Evolutionary conservation across 30 jellyfish, hydroid and myxozoan species (phyloP).

Genomic region (Cassiopea xamachana): DNA sequence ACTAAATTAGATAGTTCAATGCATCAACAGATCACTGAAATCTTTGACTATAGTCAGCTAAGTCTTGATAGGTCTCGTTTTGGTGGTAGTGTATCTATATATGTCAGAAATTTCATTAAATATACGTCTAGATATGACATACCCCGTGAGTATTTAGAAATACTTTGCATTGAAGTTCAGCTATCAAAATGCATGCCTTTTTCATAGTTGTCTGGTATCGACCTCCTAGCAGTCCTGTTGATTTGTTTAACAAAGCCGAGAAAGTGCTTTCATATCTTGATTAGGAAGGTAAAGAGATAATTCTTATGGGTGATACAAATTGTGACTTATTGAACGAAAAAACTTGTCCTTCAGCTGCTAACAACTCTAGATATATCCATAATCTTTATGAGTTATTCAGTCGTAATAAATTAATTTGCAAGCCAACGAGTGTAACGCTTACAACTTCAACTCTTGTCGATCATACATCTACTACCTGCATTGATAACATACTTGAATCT

Average conservation of each 20-base stretch:
- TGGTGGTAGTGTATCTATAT: background rate
- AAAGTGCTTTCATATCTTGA: background rate
- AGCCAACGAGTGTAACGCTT: background rate
- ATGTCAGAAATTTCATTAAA: background rate
- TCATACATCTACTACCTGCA: constrained; percentile 4
- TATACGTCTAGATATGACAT: background rate
- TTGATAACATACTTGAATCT: background rate
- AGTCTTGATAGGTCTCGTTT: background rate
- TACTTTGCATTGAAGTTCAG: background rate
- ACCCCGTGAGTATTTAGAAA: background rate
- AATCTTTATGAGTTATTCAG: constrained; percentile 30
- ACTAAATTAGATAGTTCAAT: background rate
- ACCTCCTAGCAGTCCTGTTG: background rate
- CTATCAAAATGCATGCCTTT: background rate
- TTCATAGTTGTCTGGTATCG: background rate
- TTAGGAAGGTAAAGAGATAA: constrained; percentile 15
- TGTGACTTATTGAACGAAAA: background rate
- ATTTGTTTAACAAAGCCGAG: background rate
- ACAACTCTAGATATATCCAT: constrained; percentile 25
- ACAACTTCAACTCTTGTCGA: constrained; percentile 2
- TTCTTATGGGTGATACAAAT: constrained; percentile 10
- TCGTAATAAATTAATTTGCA: background rate
- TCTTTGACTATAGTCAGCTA: background rate
- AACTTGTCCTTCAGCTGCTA: constrained; percentile 6
- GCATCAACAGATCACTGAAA: background rate